These are phyloP conservation scores for Polietes domitor DNA, from an alignment of 2,888 invertebrate genomes.

Conservation along the genomic window DNA sequence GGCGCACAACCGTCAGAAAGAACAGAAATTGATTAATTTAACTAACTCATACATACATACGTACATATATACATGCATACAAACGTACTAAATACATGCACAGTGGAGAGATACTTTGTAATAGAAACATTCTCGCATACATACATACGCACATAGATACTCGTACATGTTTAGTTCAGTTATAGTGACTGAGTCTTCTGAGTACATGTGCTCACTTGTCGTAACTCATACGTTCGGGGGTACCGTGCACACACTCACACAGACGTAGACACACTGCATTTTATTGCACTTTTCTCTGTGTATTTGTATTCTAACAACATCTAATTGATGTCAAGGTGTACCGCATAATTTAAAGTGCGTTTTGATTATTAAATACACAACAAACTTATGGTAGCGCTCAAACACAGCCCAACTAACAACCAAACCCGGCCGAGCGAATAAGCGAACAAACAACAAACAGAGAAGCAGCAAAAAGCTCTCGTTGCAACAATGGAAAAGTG, in stretches of 20 bases:
- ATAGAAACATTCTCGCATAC: neutral
- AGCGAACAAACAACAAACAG: neutral
- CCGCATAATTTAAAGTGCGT: constrained; percentile 77
- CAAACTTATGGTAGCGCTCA: constrained; percentile 58
- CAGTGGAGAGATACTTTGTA: constrained; percentile 5
- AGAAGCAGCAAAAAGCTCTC: constrained; percentile 35
- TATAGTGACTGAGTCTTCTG: neutral
- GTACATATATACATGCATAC: neutral
- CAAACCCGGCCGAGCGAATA: no score
- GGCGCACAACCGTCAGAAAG: constrained; percentile 35
- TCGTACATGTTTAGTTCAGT: neutral
- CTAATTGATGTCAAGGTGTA: constrained; percentile 78
- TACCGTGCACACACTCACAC: neutral
- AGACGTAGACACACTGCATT: constrained; percentile 10
- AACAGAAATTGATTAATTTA: constrained; percentile 47
- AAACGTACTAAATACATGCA: constrained; percentile 30
- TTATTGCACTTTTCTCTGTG: constrained; percentile 10
- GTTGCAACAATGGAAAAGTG: constrained; percentile 46
- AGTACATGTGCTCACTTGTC: neutral
- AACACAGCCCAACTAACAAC: constrained; percentile 45
- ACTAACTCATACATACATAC: neutral
- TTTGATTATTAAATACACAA: constrained; percentile 69
- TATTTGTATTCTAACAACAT: constrained; percentile 49
- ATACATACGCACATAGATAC: neutral
- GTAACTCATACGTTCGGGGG: constrained; percentile 14